Percentiles rank a stretch among this genome's conserved stretches.
Evolutionary conservation across 2,113 vertebrate species (phyloP).

Genomic region (Dasypus novemcinctus): DNA sequence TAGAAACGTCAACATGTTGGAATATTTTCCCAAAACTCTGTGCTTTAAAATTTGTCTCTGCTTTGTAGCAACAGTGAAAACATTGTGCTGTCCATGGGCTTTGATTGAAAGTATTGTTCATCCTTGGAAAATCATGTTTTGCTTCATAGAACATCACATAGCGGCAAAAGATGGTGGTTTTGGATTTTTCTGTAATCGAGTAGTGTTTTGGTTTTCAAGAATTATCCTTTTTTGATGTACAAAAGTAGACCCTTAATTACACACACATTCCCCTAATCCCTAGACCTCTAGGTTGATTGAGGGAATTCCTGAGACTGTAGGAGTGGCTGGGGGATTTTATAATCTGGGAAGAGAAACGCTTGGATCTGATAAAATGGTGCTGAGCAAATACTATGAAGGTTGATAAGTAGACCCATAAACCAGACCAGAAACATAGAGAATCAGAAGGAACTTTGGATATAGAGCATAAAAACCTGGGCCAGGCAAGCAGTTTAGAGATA

Average conservation of each 20-base stretch:
- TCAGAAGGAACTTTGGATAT: not conserved
- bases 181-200: not conserved
- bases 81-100: not conserved
- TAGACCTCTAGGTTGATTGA: not conserved
- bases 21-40: not conserved
- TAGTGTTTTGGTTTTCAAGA: not conserved
- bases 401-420: not conserved
- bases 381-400: not conserved
- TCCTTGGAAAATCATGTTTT: not conserved
- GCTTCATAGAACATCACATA: not conserved
- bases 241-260: not conserved
- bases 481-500: not conserved
- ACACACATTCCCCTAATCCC: not conserved
- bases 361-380: not conserved
- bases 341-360: not conserved
- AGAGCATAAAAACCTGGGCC: not conserved
- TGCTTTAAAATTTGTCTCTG: not conserved
- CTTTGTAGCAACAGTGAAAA: not conserved
- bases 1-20: not conserved
- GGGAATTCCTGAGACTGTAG: not conserved
- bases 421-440: not conserved
- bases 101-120: not conserved
- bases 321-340: not conserved
- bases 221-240: not conserved
- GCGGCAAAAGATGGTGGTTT: not conserved